These are phyloP conservation scores for Clusia tigrina DNA, from an alignment of 2,888 invertebrate genomes.

Conservation along the genomic window DNA sequence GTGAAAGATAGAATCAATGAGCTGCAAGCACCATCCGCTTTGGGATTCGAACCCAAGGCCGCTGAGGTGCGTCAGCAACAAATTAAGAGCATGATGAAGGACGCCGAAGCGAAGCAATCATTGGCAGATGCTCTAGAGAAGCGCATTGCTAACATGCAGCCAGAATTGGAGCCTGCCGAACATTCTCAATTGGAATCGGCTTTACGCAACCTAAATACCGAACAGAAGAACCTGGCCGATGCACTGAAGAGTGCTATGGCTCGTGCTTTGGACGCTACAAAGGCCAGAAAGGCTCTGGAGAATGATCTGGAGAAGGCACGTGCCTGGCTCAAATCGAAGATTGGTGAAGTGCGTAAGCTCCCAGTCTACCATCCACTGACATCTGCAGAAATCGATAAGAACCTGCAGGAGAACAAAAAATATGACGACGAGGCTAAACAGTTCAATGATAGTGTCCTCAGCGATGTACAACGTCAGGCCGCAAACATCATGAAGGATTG, in stretches of 20 bases:
- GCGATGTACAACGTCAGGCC: constrained; percentile 79
- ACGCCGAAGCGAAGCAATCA: constrained; percentile 84
- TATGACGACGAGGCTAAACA: constrained; percentile 79
- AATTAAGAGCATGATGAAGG: constrained; percentile 78
- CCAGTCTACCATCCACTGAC: constrained; percentile 82
- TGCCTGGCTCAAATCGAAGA: constrained; percentile 81
- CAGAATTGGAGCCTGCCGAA: constrained; percentile 85
- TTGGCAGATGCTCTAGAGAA: constrained; percentile 84
- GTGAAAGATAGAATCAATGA: constrained; percentile 76
- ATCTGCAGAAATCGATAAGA: constrained; percentile 82
- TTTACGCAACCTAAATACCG: constrained; percentile 74
- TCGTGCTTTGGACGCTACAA: constrained; percentile 73
- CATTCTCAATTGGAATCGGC: constrained; percentile 80
- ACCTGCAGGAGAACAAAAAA: constrained; percentile 77
- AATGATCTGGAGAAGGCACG: constrained; percentile 79
- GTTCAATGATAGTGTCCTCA: constrained; percentile 78
- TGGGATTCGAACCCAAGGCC: constrained; percentile 80
- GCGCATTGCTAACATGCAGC: constrained; percentile 82
- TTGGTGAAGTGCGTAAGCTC: constrained; percentile 75
- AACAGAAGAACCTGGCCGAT: constrained; percentile 78
- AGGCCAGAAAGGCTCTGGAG: constrained; percentile 79
- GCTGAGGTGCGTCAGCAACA: constrained; percentile 78
- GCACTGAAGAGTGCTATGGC: constrained; percentile 79
- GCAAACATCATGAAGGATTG: constrained; percentile 83
- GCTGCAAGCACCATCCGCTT: constrained; percentile 72